These are phyloP conservation scores for Hyphantria cunea DNA, from an alignment of 1,140 invertebrate species.

Conservation along the genomic window DNA sequence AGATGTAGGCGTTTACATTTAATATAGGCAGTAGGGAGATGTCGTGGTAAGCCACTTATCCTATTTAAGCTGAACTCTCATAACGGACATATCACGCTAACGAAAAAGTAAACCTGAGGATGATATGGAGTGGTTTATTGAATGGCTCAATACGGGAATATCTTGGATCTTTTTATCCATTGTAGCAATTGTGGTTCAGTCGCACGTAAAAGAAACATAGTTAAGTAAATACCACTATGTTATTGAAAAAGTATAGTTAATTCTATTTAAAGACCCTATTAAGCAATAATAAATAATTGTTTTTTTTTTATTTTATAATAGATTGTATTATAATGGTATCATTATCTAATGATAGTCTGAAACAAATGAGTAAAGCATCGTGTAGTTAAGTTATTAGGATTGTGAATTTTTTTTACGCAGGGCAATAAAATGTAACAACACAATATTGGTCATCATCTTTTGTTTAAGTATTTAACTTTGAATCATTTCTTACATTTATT, in stretches of 20 bases:
- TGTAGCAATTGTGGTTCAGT: constrained; percentile 2
- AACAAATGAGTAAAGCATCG: too few relatives aligned
- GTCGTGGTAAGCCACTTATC: constrained; percentile 17
- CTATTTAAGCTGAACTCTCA: constrained; percentile 12
- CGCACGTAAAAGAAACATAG: constrained; percentile 22
- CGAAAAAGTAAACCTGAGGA: constrained; percentile 3
- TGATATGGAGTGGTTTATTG: neutral
- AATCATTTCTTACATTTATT: too few relatives aligned
- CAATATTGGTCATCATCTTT: too few relatives aligned
- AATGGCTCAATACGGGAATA: constrained; percentile 8
- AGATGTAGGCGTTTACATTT: constrained; percentile 52
- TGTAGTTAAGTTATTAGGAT: too few relatives aligned
- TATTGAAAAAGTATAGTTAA: constrained; percentile 7
- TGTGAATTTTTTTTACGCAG: too few relatives aligned
- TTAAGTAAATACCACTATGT: constrained; percentile 3
- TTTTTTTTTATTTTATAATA: too few relatives aligned
- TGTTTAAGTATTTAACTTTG: too few relatives aligned
- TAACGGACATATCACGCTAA: constrained; percentile 12
- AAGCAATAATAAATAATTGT: constrained; percentile 3
- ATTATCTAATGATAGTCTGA: too few relatives aligned
- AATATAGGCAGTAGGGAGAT: constrained; percentile 13
- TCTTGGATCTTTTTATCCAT: constrained; percentile 2
- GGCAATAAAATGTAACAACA: too few relatives aligned
- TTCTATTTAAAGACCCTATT: constrained; percentile 8
- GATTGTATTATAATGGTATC: too few relatives aligned